Evolutionary conservation across 1,140 invertebrate genomes (phyloP).

Genomic region (Dendrolimus kikuchii): DNA sequence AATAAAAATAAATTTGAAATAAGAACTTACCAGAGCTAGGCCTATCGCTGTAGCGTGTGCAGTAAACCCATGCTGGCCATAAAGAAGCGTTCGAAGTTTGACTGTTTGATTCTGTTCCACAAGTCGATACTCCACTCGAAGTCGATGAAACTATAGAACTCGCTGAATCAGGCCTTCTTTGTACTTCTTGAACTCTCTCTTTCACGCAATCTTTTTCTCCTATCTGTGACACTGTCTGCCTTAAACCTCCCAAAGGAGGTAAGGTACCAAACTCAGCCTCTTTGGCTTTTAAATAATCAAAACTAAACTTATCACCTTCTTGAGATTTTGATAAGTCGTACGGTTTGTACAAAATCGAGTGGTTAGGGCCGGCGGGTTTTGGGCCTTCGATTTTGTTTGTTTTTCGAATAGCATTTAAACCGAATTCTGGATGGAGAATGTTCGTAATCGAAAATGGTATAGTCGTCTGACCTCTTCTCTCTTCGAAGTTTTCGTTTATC

Average conservation of each 20-base stretch:
- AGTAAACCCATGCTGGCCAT: too few relatives aligned
- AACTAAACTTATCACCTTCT: constrained; percentile 37
- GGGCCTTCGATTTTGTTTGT: constrained; percentile 62
- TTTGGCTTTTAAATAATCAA: constrained; percentile 53
- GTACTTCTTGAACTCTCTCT: constrained; percentile 37
- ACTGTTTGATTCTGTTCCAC: constrained; percentile 36
- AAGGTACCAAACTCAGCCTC: constrained; percentile 38
- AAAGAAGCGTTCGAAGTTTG: too few relatives aligned
- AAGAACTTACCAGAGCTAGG: background rate
- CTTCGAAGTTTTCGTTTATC: constrained; percentile 21
- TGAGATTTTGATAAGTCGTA: constrained; percentile 55
- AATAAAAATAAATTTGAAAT: too few relatives aligned
- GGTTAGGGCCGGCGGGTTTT: constrained; percentile 54
- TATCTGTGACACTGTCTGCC: constrained; percentile 77
- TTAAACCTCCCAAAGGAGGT: constrained; percentile 74
- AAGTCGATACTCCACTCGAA: constrained; percentile 67
- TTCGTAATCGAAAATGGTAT: constrained; percentile 64
- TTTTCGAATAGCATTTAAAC: constrained; percentile 53
- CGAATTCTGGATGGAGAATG: constrained; percentile 66
- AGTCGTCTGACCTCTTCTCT: constrained; percentile 7
- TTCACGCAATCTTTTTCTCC: constrained; percentile 64
- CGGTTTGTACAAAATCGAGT: constrained; percentile 64
- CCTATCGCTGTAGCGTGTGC: too few relatives aligned
- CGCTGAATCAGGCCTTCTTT: constrained; percentile 64
- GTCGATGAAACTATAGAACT: constrained; percentile 66